Evolutionary conservation across 1,140 invertebrate genomes (phyloP), one percentile per base, ranked within the genome.

Genomic region (Drosophila azteca): DNA sequence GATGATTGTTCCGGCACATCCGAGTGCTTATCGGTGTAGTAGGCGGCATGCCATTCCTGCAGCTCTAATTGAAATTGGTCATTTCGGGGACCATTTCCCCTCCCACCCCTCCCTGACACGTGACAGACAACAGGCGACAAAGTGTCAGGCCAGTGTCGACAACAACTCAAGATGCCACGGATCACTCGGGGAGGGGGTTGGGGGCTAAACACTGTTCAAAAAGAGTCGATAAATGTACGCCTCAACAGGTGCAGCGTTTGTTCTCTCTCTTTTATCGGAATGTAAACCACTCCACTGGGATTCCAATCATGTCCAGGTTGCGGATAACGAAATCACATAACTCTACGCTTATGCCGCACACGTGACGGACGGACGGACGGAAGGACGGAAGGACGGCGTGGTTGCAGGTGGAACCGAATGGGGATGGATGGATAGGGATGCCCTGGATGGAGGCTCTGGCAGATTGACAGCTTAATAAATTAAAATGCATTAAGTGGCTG

Each of bases 381-480:
- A 20, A 0, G 17, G 17, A 20, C 17, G 17, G 17, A 20, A 0
- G 17, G 17, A 20, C 17, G 17, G 17, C 11, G 9, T 31, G 31
- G 31, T 31, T 7, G 22, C 45, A 68, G 51, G 29, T 67, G 63
- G 29, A 8, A 44, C 9, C 35, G 22, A 20, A 26, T 49, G 26
- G 29, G 20, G 17, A 20, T 20, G 17, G 17, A 20, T 20, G 17
- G 17, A 20, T 20, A 1, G 17, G 17, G 17, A 20, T 20, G 24
- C 13, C 22, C 17, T 20, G 22, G 24, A 26, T 26, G 24, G 24
- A 39, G 45, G 11, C 20, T 15, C 54, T 68, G 73, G 60, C 80
- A 67, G 67, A 88, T 88, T 87, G 83, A 87, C 82, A 87, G 82
- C 83, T 87, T 87, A 87, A 87, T 87, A 87, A 87, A 87, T 87